Conservation (phyloP, 2,797 vertebrate species). For the Bufotes viridis region DNA sequence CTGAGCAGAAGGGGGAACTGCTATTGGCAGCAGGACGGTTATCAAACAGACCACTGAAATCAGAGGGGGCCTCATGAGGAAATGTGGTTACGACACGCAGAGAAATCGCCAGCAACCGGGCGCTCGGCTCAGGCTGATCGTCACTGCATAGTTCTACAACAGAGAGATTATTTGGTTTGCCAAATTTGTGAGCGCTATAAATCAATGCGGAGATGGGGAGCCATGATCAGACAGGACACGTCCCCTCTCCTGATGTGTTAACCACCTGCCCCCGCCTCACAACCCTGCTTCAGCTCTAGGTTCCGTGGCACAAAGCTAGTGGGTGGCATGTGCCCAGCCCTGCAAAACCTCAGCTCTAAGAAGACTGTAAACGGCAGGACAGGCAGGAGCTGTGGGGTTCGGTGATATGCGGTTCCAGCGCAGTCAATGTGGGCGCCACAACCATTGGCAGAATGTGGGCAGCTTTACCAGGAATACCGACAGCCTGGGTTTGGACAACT, state of each 20-base stretch:
- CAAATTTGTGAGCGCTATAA: neutral
- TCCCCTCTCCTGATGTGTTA: neutral
- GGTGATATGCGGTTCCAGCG: too few species aligned
- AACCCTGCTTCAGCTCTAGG: too few species aligned
- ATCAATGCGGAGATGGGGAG: neutral
- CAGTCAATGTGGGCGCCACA: too few species aligned
- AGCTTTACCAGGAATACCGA: too few species aligned
- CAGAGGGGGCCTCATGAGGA: neutral
- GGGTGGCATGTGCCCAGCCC: too few species aligned
- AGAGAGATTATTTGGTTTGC: neutral
- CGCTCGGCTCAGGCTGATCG: neutral
- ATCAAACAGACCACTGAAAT: constrained; percentile 4
- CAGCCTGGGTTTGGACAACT: too few species aligned
- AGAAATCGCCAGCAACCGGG: neutral
- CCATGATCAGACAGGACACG: neutral
- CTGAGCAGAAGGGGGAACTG: neutral
- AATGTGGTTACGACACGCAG: neutral
- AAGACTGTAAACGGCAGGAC: too few species aligned
- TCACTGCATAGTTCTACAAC: neutral
- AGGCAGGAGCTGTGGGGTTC: too few species aligned
- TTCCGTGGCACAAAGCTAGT: too few species aligned
- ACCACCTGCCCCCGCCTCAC: too few species aligned
- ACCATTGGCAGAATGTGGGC: too few species aligned
- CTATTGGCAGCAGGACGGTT: neutral
- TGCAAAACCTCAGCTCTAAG: too few species aligned